Base-by-base conservation (phyloP, 2,113 vertebrate species). In the Cyprinodon variegatus region DNA sequence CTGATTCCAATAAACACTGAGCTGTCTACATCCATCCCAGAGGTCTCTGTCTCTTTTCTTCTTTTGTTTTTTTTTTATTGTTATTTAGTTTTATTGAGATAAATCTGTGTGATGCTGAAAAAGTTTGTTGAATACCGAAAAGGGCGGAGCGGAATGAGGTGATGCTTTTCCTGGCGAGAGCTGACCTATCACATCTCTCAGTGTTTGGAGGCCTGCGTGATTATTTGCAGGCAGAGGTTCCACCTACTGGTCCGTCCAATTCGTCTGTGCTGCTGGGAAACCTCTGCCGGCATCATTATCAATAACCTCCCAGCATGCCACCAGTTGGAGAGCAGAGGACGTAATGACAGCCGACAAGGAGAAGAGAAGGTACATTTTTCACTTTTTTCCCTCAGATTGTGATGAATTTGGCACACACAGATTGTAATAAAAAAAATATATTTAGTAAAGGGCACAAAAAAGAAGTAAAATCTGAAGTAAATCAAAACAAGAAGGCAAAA, bases 1-100 rank as follows among this genome's bases (percentile, higher is more conserved):
- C 90, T 93, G 83, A 95, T 95, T 96, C 95, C 95, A 93, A 91
- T 91, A 98, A 98, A 98, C 95, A 96, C 94, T 93, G 94, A 93
- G 94, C 95, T 90, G 94, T 96, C 94, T 90, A 95, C 95, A 81
- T 91, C 74, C 82, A 43, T 53, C 20, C 6, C 64, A 48, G 78
- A 64, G 64, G 76, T 57, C 20, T 78, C 60, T 22, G 64, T 46
- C 68, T 84, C 17, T 14, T 74, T 48, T 70, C 39, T 40, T 22
- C 3, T 3, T 61, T 15, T 45, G 20, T 43, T 29, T 7, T 61
- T 17, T 78, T 66, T 36, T 37, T 38, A 14, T 40, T 1, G 14
- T 43, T 70, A 38, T 10, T 45, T 40, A 7, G 13, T 43, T 1
- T 40, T 72, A 48, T 39, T 36, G 53, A 66, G 64, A 65, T 41